phyloP scores from a whole-genome alignment of 2,888 invertebrate species.

The Lasioglossum marginatum region DNA sequence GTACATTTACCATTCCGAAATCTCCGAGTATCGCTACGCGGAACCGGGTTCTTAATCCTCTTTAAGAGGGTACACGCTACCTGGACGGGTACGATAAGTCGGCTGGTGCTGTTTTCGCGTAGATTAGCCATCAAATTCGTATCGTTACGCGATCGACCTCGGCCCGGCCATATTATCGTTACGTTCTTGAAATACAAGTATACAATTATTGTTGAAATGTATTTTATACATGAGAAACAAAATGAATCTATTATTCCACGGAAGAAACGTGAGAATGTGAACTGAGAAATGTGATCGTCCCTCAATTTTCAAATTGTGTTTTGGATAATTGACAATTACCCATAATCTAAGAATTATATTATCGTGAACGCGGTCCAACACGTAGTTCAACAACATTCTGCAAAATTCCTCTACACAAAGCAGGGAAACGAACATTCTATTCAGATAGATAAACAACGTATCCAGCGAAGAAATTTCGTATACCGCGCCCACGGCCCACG shows the following conservation, averaged over 20 bases:
- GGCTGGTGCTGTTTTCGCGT: constrained; percentile 41
- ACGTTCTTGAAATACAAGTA: too few relatives aligned
- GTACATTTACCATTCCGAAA: constrained; percentile 37
- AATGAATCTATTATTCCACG: too few relatives aligned
- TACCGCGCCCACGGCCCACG: constrained; percentile 8
- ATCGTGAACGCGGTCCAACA: too few relatives aligned
- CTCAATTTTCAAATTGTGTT: too few relatives aligned
- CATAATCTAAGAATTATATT: too few relatives aligned
- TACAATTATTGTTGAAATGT: too few relatives aligned
- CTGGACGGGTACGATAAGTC: constrained; percentile 54
- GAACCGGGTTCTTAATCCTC: constrained; percentile 53
- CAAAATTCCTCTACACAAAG: neutral
- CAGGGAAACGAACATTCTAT: neutral
- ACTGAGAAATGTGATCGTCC: too few relatives aligned
- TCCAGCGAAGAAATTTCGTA: neutral
- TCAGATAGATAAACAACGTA: neutral
- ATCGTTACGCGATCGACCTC: constrained; percentile 12
- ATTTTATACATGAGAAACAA: too few relatives aligned
- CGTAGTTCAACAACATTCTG: neutral
- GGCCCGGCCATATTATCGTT: constrained; percentile 4
- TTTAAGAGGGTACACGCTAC: constrained; percentile 44
- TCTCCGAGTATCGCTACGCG: constrained; percentile 26
- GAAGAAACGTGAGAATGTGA: too few relatives aligned
- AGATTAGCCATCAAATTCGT: constrained; percentile 54
- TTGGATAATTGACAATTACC: too few relatives aligned